A percentile compares a stretch with the other conserved stretches of the same genome.
Evolutionary conservation across 2,113 vertebrate species (phyloP).

Genomic region (Puntigrus tetrazona): DNA sequence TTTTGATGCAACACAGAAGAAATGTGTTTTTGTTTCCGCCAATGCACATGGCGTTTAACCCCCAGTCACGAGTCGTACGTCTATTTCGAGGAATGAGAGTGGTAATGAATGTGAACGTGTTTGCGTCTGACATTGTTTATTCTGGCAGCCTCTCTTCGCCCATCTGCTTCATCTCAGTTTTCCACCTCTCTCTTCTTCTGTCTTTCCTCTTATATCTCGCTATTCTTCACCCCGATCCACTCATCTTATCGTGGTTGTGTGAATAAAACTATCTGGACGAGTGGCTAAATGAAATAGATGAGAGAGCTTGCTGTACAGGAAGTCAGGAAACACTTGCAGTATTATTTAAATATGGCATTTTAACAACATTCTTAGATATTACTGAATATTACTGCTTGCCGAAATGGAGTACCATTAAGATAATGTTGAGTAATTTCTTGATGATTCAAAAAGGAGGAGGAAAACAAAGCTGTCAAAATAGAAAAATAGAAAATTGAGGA

Average conservation of each 20-base stretch:
- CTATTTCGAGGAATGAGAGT: constrained; percentile 53
- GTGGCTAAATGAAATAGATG: constrained; percentile 22
- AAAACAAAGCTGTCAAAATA: no score
- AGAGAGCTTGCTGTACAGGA: background rate
- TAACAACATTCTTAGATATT: background rate
- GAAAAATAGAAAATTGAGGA: no score
- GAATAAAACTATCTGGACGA: constrained; percentile 41
- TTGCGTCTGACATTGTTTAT: constrained; percentile 67
- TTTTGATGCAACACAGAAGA: background rate
- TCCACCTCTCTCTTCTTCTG: constrained; percentile 3
- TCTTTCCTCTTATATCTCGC: background rate
- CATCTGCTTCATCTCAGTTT: constrained; percentile 69
- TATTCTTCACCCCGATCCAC: background rate
- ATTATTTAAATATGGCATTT: constrained; percentile 29
- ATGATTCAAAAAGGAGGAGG: background rate
- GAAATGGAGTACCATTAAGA: background rate
- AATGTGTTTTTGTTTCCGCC: constrained; percentile 48
- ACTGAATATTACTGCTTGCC: background rate
- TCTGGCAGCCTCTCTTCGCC: constrained; percentile 60
- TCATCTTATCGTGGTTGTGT: constrained; percentile 17
- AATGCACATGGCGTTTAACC: constrained; percentile 39
- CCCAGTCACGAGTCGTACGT: constrained; percentile 3
- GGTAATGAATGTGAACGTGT: constrained; percentile 57
- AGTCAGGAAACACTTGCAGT: background rate
- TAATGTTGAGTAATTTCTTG: background rate